phyloP scores from a whole-genome alignment of 2,797 vertebrate genomes.

The Tadarida brasiliensis region DNA sequence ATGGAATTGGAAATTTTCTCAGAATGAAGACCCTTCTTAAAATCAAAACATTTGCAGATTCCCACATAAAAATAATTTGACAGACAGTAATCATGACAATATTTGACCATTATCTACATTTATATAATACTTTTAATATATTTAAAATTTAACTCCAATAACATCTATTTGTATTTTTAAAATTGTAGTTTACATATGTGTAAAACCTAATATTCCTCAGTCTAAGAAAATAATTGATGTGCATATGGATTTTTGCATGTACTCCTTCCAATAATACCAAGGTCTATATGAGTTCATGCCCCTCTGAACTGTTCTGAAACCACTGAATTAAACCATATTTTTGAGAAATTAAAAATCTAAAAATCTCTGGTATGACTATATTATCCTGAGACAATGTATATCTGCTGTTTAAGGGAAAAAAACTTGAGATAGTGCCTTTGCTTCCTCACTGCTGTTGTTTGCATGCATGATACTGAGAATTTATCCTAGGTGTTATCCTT shows the following conservation, averaged over 20 bases:
- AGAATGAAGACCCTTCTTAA: not conserved
- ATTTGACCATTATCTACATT: not conserved
- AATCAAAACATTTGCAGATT: slow-evolving; percentile 13
- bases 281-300: not conserved
- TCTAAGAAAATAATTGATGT: not conserved
- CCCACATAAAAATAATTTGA: not conserved
- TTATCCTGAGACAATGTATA: not conserved
- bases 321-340: not conserved
- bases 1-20: not conserved
- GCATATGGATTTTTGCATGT: not conserved
- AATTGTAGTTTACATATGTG: not conserved
- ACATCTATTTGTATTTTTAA: not conserved
- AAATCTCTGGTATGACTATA: not conserved
- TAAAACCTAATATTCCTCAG: not conserved
- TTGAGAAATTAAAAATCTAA: not conserved
- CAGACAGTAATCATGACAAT: not conserved
- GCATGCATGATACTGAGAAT: not conserved
- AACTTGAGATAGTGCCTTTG: not conserved
- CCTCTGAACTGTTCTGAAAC: not conserved
- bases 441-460: not conserved
- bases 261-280: not conserved
- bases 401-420: not conserved
- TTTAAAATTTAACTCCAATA: not conserved
- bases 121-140: not conserved
- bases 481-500: not conserved